phyloP scores from a whole-genome alignment of 2,888 invertebrate genomes.

The Micropterix aruncella region DNA sequence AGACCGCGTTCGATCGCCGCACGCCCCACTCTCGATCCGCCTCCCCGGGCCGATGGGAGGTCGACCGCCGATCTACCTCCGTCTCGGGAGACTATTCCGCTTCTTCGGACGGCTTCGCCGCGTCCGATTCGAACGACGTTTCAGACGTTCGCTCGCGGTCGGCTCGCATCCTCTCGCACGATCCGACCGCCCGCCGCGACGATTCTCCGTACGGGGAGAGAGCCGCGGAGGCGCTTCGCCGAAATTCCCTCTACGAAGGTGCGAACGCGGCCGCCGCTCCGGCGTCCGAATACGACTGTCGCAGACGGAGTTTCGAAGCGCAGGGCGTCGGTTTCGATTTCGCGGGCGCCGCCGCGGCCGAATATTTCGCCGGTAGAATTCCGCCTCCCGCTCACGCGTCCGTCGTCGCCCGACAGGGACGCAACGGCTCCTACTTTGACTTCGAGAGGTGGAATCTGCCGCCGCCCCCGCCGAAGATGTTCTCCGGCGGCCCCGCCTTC shows the following conservation, averaged over 20 bases:
- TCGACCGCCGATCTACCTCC: conserved; percentile 27
- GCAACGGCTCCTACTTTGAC: conserved; percentile 62
- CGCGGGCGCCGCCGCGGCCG: conserved; percentile 37
- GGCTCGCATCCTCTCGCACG: conserved; percentile 47
- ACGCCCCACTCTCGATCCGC: conserved; percentile 27
- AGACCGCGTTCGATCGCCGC: conserved; percentile 39
- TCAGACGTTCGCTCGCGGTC: conserved; percentile 30
- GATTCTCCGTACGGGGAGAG: conserved; percentile 68
- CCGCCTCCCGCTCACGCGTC: conserved; percentile 63
- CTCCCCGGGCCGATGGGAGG: conserved; percentile 43
- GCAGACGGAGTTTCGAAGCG: conserved; percentile 48
- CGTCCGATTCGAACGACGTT: conserved; percentile 27
- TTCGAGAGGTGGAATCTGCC: conserved; percentile 72
- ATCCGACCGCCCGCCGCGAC: conserved; percentile 57
- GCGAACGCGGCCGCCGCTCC: conserved; percentile 18
- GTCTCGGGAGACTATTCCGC: conserved; percentile 36
- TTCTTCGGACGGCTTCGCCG: conserved; percentile 24
- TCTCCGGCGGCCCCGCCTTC: conserved; percentile 43
- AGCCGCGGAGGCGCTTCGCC: conserved; percentile 49
- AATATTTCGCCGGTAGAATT: conserved; percentile 43
- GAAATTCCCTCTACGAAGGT: conserved; percentile 17
- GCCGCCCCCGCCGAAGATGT: conserved; percentile 53
- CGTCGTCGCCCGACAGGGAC: conserved; percentile 35
- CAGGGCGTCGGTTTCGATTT: conserved; percentile 33
- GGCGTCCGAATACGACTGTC: no score